A percentile compares a stretch with the other conserved stretches of the same genome.
phyloP scores from a whole-genome alignment of 2,888 invertebrate species.

The Proisotoma minuta region DNA sequence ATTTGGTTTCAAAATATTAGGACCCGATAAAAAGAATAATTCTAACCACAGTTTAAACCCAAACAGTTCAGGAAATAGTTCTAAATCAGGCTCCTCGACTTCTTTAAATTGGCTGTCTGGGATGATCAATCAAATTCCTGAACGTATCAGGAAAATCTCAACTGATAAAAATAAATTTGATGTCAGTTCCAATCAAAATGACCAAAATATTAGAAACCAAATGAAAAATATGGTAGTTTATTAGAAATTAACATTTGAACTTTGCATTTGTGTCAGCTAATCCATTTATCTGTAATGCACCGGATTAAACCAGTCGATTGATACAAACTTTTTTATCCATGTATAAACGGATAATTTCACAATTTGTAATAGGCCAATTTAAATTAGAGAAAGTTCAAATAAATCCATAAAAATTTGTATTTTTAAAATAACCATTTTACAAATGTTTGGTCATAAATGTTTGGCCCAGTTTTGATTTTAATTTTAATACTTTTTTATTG shows the following conservation, averaged over 20 bases:
- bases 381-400: no score
- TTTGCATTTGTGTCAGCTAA: no score
- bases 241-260: slow-evolving; percentile 18
- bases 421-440: no score
- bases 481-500: no score
- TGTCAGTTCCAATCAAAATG: slow-evolving; percentile 20
- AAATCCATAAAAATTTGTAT: no score
- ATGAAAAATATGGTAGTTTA: slow-evolving; percentile 34
- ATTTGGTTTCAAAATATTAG: slow-evolving; percentile 3
- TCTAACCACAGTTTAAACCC: neutral
- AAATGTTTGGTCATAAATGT: no score
- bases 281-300: no score
- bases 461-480: no score
- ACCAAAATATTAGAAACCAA: slow-evolving; percentile 27
- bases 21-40: neutral
- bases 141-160: slow-evolving; percentile 32
- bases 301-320: no score
- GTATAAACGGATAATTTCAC: no score
- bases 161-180: slow-evolving; percentile 26
- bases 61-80: neutral
- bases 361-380: no score
- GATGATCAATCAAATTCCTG: slow-evolving; percentile 25
- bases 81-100: slow-evolving; percentile 3
- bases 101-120: slow-evolving; percentile 22
- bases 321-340: no score